A percentile compares a stretch with the other conserved stretches of the same genome.
Evolutionary conservation across 2,113 vertebrate genomes (phyloP).

Genomic region (Microtus richardsoni): DNA sequence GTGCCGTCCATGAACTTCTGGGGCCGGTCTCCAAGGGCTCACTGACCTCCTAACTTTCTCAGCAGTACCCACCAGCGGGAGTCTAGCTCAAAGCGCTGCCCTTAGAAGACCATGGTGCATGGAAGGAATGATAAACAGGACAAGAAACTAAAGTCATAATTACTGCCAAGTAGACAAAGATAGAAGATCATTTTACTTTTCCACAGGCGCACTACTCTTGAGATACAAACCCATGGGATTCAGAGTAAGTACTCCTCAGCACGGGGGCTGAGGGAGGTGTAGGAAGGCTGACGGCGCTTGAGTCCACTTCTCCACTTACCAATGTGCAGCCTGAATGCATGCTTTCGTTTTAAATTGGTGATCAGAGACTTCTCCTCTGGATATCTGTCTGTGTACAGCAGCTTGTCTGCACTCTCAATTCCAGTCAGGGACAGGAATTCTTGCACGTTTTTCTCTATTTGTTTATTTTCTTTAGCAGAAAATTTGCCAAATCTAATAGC

Average conservation of each 20-base stretch:
- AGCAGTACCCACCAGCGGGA: background rate
- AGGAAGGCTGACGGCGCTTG: background rate
- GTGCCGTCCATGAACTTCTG: background rate
- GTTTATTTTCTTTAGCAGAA: constrained; percentile 85
- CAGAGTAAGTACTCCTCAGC: rapidly evolving
- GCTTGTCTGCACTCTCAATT: constrained; percentile 85
- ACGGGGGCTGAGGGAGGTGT: rapidly evolving
- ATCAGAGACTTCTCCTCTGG: constrained; percentile 81
- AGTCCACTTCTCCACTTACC: constrained; percentile 72
- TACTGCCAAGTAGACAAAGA: background rate
- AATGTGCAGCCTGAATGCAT: constrained; percentile 82
- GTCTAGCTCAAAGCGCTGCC: too few relatives aligned
- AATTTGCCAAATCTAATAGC: constrained; percentile 87
- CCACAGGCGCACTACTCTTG: rapidly evolving
- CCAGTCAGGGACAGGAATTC: constrained; percentile 83
- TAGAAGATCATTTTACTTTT: background rate
- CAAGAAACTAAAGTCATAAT: background rate
- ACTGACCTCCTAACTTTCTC: background rate
- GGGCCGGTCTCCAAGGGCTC: background rate
- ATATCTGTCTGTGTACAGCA: constrained; percentile 84
- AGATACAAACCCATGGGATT: background rate
- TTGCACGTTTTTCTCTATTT: constrained; percentile 83
- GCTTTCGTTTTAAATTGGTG: constrained; percentile 76
- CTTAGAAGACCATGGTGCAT: background rate
- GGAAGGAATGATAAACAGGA: background rate